Evolutionary conservation across 2,888 invertebrate species (phyloP), one percentile per base, ranked within the genome.

Genomic region (Ischnura elegans): DNA sequence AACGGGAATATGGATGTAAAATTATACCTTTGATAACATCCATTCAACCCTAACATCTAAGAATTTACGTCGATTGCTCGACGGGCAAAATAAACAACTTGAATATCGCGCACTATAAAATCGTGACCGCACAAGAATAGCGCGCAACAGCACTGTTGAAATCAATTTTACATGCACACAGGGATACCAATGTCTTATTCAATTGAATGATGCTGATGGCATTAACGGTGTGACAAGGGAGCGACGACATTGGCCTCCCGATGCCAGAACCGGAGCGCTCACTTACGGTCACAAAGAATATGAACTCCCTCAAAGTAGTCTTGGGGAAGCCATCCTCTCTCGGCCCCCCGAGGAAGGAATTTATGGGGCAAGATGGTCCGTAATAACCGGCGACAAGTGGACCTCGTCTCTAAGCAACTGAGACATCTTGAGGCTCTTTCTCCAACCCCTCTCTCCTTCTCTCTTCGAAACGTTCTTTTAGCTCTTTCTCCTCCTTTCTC

Each of bases 351-450:
- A 76, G 76, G 61, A 61, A 55, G 61, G 90, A 90, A 90, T 90
- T 90, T 90, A 90, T 90, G 90, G 90, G 45, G 55, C 90, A 13
- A 61, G 61, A 90, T 43, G 36, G 61, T 19, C 61, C 43, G 90
- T 90, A 90, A 90, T 90, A 90, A 90, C 90, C 61, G 43, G 25
- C 90, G 61, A 90, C 90, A 90, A 90, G 90, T 90, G 90, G 90
- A 90, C 90, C 61, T 42, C 51, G 61, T 55, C 61, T 90, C 61
- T n/a, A 76, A 36, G 61, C 43, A 61, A 90, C 61, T 66, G 90
- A 90, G 90, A 90, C 90, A 16, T 90, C 90, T 90, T 21, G 51
- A n/a, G 21, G 16, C 25, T 10, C 87, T 36, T 19, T 16, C 5
- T 42, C 87, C 43, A 25, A 42, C n/a, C 90, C 25, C 90, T 43